Base-by-base conservation (phyloP, 35 echinoderm and acorn worm genomes). In the Heliocidaris tuberculata region DNA sequence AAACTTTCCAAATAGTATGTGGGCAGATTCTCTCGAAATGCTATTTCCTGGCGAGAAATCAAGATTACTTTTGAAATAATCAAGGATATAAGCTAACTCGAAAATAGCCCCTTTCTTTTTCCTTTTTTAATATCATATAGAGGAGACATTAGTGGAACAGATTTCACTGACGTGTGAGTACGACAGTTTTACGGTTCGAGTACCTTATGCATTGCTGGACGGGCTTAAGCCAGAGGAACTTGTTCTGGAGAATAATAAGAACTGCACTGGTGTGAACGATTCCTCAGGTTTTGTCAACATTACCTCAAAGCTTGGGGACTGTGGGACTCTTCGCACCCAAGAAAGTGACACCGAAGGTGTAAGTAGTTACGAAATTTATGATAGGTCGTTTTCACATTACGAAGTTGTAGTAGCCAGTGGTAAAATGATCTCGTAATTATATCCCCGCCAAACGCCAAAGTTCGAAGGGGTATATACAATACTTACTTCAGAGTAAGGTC, bases 141-240 rank as follows among this genome's bases (percentile, higher is more conserved):
- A 93, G 50, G 27, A 29, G 9, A 52, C 91, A 10, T 31, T 93
- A n/a, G 91, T 93, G 4, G 50, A 93, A 10, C 91, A 54, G 30
- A 93, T 93, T 17, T 59, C 29, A 11, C 50, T 93, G 47, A 59
- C 50, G 3, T 93, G 91, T 31, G 91, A 9, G 0, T 59, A 52
- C 24, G 91, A 93, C 29, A 93, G 91, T 15, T 93, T 93, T 16
- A 59, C 91, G 50, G 91, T 93, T 56, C 48, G 56, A 59, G 48
- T 93, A 16, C 91, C 91, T 7, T 21, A 30, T 6, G 91, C 49
- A n/a, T 59, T 93, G 48, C 91, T 93, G 13, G 50, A 49, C 11
- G 48, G 29, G n/a, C 50, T 93, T 2, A 59, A 19, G 5, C 48
- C 91, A 59, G 31, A 32, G 15, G 31, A 89, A 42, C 31, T 89